Percentiles rank a stretch among this genome's conserved stretches.
Evolutionary conservation across 2,113 vertebrate genomes (phyloP).

Genomic region (Chiloscyllium plagiosum): DNA sequence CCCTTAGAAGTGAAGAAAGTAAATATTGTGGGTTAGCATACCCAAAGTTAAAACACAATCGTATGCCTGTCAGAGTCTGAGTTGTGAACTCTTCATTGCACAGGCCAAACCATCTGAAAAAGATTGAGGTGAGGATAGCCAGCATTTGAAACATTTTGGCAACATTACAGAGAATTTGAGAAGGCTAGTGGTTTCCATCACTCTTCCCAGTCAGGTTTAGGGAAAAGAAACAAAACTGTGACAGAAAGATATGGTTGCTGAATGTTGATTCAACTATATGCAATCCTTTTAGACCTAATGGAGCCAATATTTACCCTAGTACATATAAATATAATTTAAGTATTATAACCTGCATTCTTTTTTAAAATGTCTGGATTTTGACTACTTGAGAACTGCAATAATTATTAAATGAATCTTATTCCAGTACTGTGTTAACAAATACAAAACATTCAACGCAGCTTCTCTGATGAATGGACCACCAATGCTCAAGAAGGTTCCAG

Average conservation of each 20-base stretch:
- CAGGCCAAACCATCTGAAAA: conserved; percentile 28
- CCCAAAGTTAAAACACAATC: conserved; percentile 27
- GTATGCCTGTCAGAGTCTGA: background rate
- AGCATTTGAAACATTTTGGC: conserved; percentile 26
- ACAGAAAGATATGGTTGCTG: background rate
- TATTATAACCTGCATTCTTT: background rate
- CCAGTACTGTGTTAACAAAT: background rate
- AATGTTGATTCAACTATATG: background rate
- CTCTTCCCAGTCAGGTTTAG: background rate
- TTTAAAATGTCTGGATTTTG: background rate
- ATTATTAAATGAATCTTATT: conserved; percentile 13
- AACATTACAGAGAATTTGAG: conserved; percentile 29
- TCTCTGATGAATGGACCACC: background rate
- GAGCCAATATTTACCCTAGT: background rate
- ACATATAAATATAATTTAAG: background rate
- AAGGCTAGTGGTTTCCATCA: conserved; percentile 24
- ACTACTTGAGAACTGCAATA: background rate
- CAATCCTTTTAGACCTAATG: background rate
- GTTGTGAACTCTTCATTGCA: conserved; percentile 19
- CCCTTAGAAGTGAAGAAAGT: conserved; percentile 29
- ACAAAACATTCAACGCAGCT: background rate
- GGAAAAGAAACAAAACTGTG: conserved; percentile 1
- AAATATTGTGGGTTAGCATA: conserved; percentile 32
- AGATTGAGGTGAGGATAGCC: conserved; percentile 26
- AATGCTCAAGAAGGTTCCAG: background rate